Evolutionary conservation across 1,140 invertebrate genomes (phyloP), one percentile per base, ranked within the genome.

Genomic region (Bombus haemorrhoidalis): DNA sequence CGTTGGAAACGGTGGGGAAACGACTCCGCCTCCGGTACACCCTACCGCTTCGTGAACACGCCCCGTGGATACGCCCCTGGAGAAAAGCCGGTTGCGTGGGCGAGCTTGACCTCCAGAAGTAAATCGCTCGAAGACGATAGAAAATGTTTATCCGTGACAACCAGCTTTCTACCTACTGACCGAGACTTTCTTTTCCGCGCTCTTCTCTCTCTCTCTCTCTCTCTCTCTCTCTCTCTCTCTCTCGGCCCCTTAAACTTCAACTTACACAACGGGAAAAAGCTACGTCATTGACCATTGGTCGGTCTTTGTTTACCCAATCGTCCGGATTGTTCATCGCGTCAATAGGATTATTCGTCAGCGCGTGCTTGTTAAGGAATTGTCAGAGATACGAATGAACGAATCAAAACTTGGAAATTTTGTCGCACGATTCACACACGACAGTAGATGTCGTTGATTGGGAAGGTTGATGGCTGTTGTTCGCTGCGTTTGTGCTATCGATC

Each of bases 41-140:
- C 78, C 86, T 62, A 81, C 76, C 72, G 53, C 81, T 59, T 15
- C 15, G 28, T 28, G 83, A 86, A 62, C 78, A 89, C 93, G 92
- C 93, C 93, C 85, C 81, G 39, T 34, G 83, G 89, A 83, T 90
- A 91, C 92, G 90, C 92, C 92, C 89, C 81, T 69, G 74, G 77
- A 87, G 74, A 8, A 57, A 32, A 79, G 73, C 74, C 75, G 80
- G 87, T 85, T 90, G 81, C 90, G 81, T 64, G 76, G 80, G 76
- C 66, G 87, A 82, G 72, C 71, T 77, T 86, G 71, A 86, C 81
- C 79, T 83, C 76, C 68, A 71, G 69, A 83, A 75, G 80, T 77
- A 73, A 74, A 82, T 90, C 86, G 81, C 78, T 82, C 32, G 59
- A 74, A 88, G 86, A 87, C 75, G 82, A 83, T 80, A 71, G 72